phyloP scores from a whole-genome alignment of 2,797 vertebrate genomes.

The Chaetodon trifasciatus region DNA sequence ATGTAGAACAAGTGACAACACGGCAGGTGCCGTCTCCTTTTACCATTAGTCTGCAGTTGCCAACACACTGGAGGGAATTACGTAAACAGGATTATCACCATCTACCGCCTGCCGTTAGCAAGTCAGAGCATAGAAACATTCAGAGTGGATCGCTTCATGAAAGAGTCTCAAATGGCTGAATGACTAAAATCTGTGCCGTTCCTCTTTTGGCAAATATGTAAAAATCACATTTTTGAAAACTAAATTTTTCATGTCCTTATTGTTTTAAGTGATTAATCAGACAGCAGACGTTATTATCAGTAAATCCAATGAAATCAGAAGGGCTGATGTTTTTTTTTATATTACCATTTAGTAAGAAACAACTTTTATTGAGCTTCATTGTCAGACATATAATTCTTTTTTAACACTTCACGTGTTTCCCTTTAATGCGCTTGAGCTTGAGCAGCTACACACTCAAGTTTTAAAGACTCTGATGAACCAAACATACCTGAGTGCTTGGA shows the following conservation, averaged over 20 bases:
- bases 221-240: background rate
- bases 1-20: slow-evolving; percentile 59
- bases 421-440: background rate
- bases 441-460: background rate
- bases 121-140: slow-evolving; percentile 15
- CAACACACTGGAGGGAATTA: slow-evolving; percentile 18
- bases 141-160: background rate
- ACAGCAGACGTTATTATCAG: background rate
- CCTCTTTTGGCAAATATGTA: background rate
- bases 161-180: background rate
- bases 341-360: background rate
- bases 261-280: background rate
- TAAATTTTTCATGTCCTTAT: background rate
- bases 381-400: background rate
- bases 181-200: background rate
- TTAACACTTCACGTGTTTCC: background rate
- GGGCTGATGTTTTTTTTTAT: background rate
- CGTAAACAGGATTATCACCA: background rate
- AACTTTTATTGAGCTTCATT: slow-evolving; percentile 29
- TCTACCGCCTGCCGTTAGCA: slow-evolving; percentile 19
- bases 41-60: slow-evolving; percentile 76
- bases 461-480: background rate
- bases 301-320: background rate
- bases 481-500: slow-evolving; percentile 11
- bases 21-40: slow-evolving; percentile 75